Base-by-base conservation (phyloP, 2,113 vertebrate species). In the Tenrec ecaudatus region DNA sequence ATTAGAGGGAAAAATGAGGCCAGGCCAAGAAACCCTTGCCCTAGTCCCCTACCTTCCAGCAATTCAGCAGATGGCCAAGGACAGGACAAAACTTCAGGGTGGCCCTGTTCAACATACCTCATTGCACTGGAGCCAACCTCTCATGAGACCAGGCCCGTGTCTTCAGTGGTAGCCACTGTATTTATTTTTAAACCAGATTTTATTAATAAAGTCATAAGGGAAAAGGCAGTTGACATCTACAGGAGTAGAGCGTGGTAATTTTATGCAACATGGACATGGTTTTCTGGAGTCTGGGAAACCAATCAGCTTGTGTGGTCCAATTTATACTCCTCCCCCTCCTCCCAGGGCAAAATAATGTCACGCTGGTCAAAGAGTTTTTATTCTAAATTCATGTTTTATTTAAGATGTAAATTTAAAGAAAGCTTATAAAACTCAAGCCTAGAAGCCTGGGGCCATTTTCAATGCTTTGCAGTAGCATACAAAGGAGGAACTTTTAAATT, bases 141-240 rank as follows among this genome's bases (percentile, higher is more conserved):
- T 93, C 36, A 78, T 87, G 75, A 94, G 89, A 66, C 4, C 69
- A 17, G 77, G 40, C 73, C 86, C 89, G 43, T 80, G 62, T 82
- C 73, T 94, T 87, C 91, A 92, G 87, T 53, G 53, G 62, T 85
- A 58, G 43, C 68, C 89, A 95, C 60, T 89, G 25, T 97, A 87
- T 94, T 96, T 96, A 96, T 82, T 96, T 97, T 92, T 79, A 96
- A 94, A 95, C 95, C 84, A 92, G 20, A 84, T 79, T 95, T 94
- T 82, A 94, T 84, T 84, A 57, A 40, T 85, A 78, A 92, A 69
- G 94, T 78, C 81, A 85, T 71, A 90, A 81, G 73, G 81, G 87
- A 84, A 80, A 91, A 94, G 89, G 78, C 93, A 88, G 77, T 0
- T 91, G 86, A 81, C 89, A 94, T 87, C 29, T 87, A 89, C 93